A percentile compares a stretch with the other conserved stretches of the same genome.
Conservation (phyloP, 2,113 vertebrate species). For the Platanista minor region DNA sequence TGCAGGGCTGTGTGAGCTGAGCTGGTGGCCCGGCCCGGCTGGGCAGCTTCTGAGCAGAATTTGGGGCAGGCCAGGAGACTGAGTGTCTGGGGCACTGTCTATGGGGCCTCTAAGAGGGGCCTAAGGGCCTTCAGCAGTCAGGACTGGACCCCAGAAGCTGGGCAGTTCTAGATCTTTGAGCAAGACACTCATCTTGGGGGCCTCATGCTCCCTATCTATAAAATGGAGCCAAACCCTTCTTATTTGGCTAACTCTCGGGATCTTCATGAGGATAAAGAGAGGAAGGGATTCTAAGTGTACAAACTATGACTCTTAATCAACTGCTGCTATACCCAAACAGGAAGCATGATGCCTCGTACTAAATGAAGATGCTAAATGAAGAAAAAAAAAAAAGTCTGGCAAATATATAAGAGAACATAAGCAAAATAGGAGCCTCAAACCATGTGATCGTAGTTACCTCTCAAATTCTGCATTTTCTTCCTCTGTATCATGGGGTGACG, state of each 20-base stretch:
- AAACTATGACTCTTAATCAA: background rate
- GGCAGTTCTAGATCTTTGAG: background rate
- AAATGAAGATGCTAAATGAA: background rate
- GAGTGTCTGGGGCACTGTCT: background rate
- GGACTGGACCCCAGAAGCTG: background rate
- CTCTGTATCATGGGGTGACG: background rate
- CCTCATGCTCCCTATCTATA: background rate
- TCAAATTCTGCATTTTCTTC: background rate
- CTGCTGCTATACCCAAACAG: background rate
- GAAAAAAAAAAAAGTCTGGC: background rate
- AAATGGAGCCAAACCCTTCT: background rate
- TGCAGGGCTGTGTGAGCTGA: background rate
- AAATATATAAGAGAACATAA: background rate
- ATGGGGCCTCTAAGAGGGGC: background rate
- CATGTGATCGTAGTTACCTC: background rate
- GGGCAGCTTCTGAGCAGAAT: background rate
- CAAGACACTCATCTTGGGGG: background rate
- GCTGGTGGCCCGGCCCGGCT: background rate
- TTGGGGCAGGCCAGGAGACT: background rate
- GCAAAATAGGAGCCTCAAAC: background rate
- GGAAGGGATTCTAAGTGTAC: background rate
- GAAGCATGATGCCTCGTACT: background rate
- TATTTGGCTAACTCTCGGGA: too few species aligned
- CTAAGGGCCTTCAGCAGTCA: background rate
- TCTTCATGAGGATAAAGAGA: background rate